These are phyloP conservation scores for Autographa pulchrina DNA, from an alignment of 2,888 invertebrate genomes.

Conservation along the genomic window DNA sequence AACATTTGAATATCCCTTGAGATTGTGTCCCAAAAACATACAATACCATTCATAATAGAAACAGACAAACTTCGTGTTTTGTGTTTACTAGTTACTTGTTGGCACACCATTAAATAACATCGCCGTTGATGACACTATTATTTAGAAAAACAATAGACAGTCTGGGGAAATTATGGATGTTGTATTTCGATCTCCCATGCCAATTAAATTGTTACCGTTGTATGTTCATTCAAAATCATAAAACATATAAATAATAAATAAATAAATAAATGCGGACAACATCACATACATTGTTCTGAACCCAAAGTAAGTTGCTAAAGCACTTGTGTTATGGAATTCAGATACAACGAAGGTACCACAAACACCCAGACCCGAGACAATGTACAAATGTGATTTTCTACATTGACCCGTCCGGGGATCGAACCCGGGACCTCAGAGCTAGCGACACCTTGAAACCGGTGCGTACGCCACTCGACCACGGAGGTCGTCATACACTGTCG, in stretches of 20 bases:
- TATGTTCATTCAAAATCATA: not conserved
- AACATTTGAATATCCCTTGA: conserved; percentile 1
- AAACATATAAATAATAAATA: not conserved
- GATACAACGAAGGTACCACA: no score
- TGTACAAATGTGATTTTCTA: no score
- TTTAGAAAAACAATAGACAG: not conserved
- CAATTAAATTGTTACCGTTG: not conserved
- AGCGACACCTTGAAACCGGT: no score
- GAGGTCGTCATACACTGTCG: no score
- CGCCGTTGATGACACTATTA: not conserved
- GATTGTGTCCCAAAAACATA: not conserved
- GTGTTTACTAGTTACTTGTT: not conserved
- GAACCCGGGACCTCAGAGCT: no score
- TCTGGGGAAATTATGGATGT: not conserved
- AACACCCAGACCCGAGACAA: no score
- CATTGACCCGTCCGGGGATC: no score
- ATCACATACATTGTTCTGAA: no score
- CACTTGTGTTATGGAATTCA: no score
- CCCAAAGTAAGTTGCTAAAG: no score
- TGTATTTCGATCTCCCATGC: not conserved
- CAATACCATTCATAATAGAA: not conserved
- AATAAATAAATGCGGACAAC: no score
- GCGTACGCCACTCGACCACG: no score
- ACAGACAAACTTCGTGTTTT: not conserved
- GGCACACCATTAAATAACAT: not conserved